Evolutionary conservation across 2,888 invertebrate species (phyloP).

Genomic region (Nephrotoma guestfalica): DNA sequence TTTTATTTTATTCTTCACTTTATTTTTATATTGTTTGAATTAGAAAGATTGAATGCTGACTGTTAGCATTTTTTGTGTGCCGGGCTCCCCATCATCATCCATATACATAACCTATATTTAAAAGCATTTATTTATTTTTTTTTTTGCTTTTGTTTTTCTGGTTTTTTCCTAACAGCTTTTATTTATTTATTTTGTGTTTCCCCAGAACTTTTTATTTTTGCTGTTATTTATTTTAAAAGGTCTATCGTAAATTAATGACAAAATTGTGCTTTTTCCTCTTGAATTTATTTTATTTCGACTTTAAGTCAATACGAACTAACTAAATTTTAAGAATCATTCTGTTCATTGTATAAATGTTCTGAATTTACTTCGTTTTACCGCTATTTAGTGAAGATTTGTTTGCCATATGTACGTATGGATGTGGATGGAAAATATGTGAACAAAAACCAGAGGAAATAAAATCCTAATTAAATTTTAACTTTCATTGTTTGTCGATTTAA

Average conservation of each 20-base stretch:
- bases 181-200: neutral
- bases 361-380: neutral
- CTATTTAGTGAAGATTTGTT: neutral
- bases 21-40: slow-evolving; percentile 5
- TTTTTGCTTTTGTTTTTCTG: neutral
- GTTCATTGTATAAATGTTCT: neutral
- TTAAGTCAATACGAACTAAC: neutral
- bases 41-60: slow-evolving; percentile 4
- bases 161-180: neutral
- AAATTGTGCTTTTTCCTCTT: neutral
- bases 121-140: neutral
- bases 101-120: neutral
- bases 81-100: neutral
- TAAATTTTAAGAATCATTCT: neutral
- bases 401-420: neutral
- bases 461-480: neutral
- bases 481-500: neutral
- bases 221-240: neutral
- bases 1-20: neutral
- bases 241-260: slow-evolving; percentile 2
- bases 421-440: neutral
- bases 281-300: neutral
- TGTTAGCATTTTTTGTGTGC: neutral
- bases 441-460: neutral
- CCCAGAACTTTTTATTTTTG: neutral